Base-by-base conservation (phyloP, 2,888 invertebrate genomes). In the Melanchra persicariae region DNA sequence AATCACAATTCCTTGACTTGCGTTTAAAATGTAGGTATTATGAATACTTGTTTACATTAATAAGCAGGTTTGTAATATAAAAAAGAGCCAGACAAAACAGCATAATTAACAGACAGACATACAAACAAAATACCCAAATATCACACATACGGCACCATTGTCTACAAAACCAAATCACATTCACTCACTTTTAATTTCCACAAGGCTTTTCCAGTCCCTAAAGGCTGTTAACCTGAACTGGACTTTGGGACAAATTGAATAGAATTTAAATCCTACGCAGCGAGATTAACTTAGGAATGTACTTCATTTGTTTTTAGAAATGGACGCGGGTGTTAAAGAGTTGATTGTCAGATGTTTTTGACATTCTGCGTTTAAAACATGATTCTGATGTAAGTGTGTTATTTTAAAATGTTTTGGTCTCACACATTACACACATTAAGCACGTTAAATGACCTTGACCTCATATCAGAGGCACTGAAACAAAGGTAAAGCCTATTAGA, bases 171-270 rank as follows among this genome's bases (percentile, higher is more conserved):
- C n/a, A 60, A 60, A 59, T 52, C 22, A 45, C 15, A 60, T 45
- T 72, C 37, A 45, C 26, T 61, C 43, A 6, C 19, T 52, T 72
- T 52, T 52, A 37, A 61, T 73, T 70, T 61, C 37, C n/a, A 22
- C 15, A 26, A 37, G 10, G 43, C 15, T 70, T 51, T 51, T 66
- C 15, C 62, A 45, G 26, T 45, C 37, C 26, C 52, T 19, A 22
- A 45, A 52, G 22, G 26, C 51, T 73, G 73, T 61, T 61, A 73
- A 10, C 15, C 34, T 60, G 19, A 70, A 61, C 73, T 52, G 70
- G 43, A 37, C 61, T 61, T 61, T 26, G 8, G 19, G 37, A 45
- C 43, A 19, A 61, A 45, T 52, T 45, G 3, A 52, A 45, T 61
- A 52, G 26, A 52, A 73, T 45, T 52, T 52, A 37, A 61, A 61